These are phyloP conservation scores for Percina caprodes DNA, from an alignment of 2,113 vertebrate species.

Conservation along the genomic window DNA sequence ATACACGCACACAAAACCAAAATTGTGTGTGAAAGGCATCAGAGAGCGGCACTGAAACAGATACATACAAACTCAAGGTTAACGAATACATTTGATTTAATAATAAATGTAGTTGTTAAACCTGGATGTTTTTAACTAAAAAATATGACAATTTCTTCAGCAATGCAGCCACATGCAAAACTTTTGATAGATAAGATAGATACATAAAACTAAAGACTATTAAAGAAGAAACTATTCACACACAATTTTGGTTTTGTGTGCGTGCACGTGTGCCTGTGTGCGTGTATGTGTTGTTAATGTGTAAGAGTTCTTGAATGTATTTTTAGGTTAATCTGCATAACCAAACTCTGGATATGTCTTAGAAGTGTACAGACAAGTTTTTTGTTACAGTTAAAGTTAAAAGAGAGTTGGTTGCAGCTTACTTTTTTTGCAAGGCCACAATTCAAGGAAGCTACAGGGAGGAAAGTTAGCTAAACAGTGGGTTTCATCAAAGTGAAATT, in stretches of 20 bases:
- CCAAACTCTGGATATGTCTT: background rate
- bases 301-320: too few species aligned
- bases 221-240: background rate
- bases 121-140: too few species aligned
- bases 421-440: background rate
- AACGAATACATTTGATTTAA: background rate
- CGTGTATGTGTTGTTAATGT: too few species aligned
- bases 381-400: background rate
- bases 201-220: background rate
- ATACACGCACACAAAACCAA: background rate
- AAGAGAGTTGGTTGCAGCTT: background rate
- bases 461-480: conserved; percentile 1
- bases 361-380: background rate
- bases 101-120: background rate
- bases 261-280: too few species aligned
- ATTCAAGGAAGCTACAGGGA: background rate
- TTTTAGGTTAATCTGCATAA: background rate
- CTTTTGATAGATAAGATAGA: too few species aligned
- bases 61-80: background rate
- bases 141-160: too few species aligned
- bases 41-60: background rate
- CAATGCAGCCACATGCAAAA: background rate
- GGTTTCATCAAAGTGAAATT: conserved; percentile 3
- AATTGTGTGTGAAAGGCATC: background rate
- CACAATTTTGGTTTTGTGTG: too few species aligned